Base-by-base conservation (phyloP, 1,140 invertebrate species). In the Medauroidea extradentata region DNA sequence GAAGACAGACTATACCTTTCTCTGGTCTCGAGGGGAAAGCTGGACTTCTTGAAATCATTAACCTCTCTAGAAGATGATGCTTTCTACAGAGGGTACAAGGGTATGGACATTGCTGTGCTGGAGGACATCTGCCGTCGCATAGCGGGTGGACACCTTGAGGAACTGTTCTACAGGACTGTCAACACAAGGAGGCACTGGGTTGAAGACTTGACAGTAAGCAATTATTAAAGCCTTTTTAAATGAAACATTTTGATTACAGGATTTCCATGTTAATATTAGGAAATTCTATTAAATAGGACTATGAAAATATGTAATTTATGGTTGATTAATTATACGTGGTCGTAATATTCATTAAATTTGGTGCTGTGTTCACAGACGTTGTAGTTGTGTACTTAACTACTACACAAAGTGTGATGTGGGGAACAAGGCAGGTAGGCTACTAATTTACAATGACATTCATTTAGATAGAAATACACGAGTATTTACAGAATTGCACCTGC, bases 121-220 rank as follows among this genome's bases (percentile, higher is more conserved):
- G 2, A 51, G 21, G 14, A 9, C 27, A 34, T 51, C 19, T 51
- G 3, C 38, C 8, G 24, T 18, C 27, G 38, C 16, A 29, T 51
- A 8, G 49, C 16, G 4, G 38, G n/a, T 14, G 24, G 27, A 34
- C 49, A 51, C n/a, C n/a, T 51, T 25, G 49, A 51, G 38, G 49
- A 51, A 34, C n/a, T 51, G 49, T 51, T 29, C 49, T 24, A 29
- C 16, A n/a, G 49, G 16, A 8, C 38, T 34, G 14, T 51, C 16
- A 34, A 34, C 8, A 19, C 27, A 2, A 8, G 38, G 13, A 25
- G 18, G 25, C 49, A 51, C 24, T 51, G 49, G 49, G 38, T 29
- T n/a, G 49, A 51, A 8, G 49, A 29, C 38, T 19, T 51, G n/a
- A 21, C 38, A 21, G 49, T 51, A 34, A 51, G 49, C 14, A n/a